Conservation (phyloP, 2,113 vertebrate genomes). For the Stegastes partitus region DNA sequence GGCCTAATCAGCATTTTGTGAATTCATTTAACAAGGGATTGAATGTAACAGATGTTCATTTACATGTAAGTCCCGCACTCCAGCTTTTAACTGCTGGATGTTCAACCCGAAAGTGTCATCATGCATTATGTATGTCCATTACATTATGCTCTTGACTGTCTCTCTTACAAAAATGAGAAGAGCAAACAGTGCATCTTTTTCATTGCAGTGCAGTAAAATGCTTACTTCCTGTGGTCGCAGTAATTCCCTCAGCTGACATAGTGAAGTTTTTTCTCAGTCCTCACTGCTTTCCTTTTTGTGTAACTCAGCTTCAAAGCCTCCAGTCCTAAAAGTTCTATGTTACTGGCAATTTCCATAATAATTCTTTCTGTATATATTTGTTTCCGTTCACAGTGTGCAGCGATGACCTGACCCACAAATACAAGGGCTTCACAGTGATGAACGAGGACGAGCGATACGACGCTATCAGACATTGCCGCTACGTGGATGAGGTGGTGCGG, state of each 20-base stretch:
- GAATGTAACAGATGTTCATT: no score
- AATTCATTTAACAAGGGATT: no score
- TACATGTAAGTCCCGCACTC: no score
- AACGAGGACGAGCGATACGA: slow-evolving; percentile 97
- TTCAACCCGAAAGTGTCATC: not conserved
- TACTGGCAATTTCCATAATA: not conserved
- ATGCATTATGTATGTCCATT: not conserved
- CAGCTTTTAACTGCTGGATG: no score
- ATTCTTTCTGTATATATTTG: slow-evolving; percentile 10
- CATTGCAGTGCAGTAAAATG: no score
- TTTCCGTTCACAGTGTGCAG: slow-evolving; percentile 90
- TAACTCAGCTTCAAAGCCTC: not conserved
- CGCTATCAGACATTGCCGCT: slow-evolving; percentile 95
- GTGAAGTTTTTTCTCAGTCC: not conserved
- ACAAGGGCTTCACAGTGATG: slow-evolving; percentile 99
- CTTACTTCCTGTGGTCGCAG: no score
- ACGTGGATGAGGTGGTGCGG: slow-evolving; percentile 96
- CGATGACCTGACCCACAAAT: slow-evolving; percentile 96
- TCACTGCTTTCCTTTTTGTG: not conserved
- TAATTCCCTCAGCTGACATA: no score
- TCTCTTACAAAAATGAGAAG: no score
- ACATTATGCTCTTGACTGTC: not conserved
- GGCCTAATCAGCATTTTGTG: no score
- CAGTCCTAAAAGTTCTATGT: not conserved
- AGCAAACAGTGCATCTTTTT: no score